A percentile compares a stretch with the other conserved stretches of the same genome.
These are phyloP conservation scores for Sebastes aleutianus DNA, from an alignment of 2,797 vertebrate species.

Conservation along the genomic window DNA sequence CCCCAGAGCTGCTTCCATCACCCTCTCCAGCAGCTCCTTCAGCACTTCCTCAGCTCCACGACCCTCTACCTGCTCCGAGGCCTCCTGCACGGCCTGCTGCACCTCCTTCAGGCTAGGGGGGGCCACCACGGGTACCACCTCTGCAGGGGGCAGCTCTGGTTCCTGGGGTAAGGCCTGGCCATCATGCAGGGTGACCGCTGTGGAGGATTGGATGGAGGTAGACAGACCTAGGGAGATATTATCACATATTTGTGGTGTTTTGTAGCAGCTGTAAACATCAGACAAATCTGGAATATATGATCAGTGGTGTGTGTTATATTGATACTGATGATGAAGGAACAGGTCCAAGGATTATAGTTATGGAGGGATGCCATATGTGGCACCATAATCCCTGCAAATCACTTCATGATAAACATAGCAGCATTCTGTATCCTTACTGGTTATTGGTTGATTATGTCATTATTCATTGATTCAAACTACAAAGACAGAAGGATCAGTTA, in stretches of 20 bases:
- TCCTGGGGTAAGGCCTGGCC: conserved; percentile 21
- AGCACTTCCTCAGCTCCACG: conserved; percentile 69
- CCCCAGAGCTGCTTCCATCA: conserved; percentile 68
- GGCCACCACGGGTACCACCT: conserved; percentile 52
- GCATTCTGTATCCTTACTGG: neutral
- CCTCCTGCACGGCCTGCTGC: conserved; percentile 76
- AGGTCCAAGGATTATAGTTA: neutral
- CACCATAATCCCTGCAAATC: neutral
- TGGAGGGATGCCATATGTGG: neutral
- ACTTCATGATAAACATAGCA: neutral
- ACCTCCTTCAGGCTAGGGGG: conserved; percentile 74
- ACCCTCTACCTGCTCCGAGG: conserved; percentile 70
- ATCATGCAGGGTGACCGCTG: conserved; percentile 34
- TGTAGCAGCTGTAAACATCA: neutral
- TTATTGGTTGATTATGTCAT: neutral
- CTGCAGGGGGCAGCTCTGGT: conserved; percentile 37
- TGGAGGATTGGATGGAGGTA: conserved; percentile 48
- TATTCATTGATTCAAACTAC: neutral
- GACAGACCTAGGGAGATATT: conserved; percentile 45
- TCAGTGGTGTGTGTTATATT: neutral
- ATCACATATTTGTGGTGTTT: neutral
- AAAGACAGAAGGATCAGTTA: neutral
- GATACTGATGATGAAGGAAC: neutral
- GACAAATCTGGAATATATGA: neutral
- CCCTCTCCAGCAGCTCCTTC: conserved; percentile 76